Conservation (phyloP, 2,888 invertebrate species). For the Leptothorax acervorum region DNA sequence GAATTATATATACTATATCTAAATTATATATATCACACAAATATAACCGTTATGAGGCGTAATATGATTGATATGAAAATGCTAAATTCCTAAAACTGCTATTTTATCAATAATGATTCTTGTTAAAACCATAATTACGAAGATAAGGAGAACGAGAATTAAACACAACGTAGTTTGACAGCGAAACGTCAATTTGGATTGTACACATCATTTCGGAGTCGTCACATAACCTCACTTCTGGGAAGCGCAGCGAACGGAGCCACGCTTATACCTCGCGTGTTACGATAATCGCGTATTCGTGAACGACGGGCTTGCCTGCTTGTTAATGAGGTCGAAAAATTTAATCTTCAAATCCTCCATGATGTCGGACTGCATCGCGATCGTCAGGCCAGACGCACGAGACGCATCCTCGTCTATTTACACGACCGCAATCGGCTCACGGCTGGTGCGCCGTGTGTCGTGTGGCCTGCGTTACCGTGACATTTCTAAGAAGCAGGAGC, state of each 20-base stretch:
- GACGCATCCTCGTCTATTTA: constrained; percentile 26
- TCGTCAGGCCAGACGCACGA: constrained; percentile 6
- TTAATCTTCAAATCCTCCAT: constrained; percentile 83
- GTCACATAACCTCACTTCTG: constrained; percentile 19
- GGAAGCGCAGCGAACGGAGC: neutral
- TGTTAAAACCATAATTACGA: neutral
- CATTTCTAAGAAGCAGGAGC: neutral
- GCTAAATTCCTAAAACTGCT: neutral
- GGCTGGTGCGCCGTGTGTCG: neutral
- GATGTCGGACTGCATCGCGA: constrained; percentile 71
- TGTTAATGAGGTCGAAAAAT: constrained; percentile 81
- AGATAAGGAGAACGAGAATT: neutral
- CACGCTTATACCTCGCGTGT: neutral
- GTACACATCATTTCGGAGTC: constrained; percentile 19
- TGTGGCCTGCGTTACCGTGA: constrained; percentile 15
- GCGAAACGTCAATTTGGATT: neutral
- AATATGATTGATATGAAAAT: neutral
- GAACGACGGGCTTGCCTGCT: constrained; percentile 75
- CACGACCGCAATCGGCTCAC: constrained; percentile 6
- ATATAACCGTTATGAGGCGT: neutral
- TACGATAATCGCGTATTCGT: too few relatives aligned
- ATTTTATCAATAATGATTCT: neutral
- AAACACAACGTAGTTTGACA: neutral
- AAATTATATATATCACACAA: neutral
- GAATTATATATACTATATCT: neutral